Evolutionary conservation across 1,140 invertebrate genomes (phyloP).

Genomic region (Anastrepha obliqua): DNA sequence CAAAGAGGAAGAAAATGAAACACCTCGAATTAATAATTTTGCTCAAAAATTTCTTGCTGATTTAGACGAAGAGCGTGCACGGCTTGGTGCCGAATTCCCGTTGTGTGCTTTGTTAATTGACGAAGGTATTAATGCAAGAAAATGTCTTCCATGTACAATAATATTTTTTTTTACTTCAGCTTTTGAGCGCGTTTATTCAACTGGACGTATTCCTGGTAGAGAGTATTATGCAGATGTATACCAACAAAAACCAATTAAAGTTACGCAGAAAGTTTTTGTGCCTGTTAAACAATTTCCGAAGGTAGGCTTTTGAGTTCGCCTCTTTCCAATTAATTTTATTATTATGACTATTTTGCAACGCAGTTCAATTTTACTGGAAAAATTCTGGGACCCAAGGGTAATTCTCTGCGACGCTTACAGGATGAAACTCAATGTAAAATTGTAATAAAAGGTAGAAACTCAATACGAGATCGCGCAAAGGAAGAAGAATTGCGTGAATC

Average conservation of each 20-base stretch:
- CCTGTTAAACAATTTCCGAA: slow-evolving; percentile 92
- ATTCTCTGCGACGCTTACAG: slow-evolving; percentile 92
- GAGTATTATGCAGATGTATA: slow-evolving; percentile 89
- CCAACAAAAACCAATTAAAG: slow-evolving; percentile 88
- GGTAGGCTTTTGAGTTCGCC: neutral
- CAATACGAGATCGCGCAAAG: slow-evolving; percentile 94
- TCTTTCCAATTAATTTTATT: too few relatives aligned
- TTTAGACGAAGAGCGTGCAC: slow-evolving; percentile 67
- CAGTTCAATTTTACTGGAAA: slow-evolving; percentile 96
- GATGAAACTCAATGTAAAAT: slow-evolving; percentile 97
- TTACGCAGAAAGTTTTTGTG: slow-evolving; percentile 88
- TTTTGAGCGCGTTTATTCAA: slow-evolving; percentile 58
- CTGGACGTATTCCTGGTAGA: slow-evolving; percentile 76
- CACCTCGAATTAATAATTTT: slow-evolving; percentile 66
- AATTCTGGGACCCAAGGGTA: slow-evolving; percentile 93
- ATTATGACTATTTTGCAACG: too few relatives aligned
- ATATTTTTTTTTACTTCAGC: slow-evolving; percentile 5
- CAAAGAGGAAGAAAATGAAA: slow-evolving; percentile 62
- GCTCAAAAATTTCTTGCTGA: slow-evolving; percentile 69
- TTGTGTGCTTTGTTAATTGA: slow-evolving; percentile 65
- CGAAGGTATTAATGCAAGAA: slow-evolving; percentile 59
- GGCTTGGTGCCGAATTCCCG: slow-evolving; percentile 64
- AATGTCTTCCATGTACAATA: neutral
- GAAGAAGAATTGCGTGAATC: slow-evolving; percentile 91
- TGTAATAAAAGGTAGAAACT: slow-evolving; percentile 94